phyloP scores from a whole-genome alignment of 2,113 vertebrate species.

The Centropus unirufus region DNA sequence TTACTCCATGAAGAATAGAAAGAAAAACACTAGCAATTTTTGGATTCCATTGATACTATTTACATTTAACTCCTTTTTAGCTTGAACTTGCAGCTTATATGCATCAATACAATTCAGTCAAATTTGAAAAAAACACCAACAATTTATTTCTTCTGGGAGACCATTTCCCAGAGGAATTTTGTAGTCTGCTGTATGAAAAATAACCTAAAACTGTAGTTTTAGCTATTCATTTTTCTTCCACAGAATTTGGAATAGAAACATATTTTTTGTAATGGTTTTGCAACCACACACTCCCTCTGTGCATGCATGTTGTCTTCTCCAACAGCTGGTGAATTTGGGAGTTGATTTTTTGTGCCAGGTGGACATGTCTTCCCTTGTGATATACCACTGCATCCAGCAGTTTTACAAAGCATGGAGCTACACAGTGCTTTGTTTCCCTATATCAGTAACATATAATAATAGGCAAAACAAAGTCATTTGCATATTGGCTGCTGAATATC shows the following conservation, averaged over 20 bases:
- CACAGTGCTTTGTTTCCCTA: not conserved
- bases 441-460: no score
- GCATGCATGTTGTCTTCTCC: fast-evolving
- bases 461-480: not conserved
- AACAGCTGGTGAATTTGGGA: not conserved
- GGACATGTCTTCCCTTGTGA: not conserved
- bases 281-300: not conserved
- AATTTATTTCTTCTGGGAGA: not conserved
- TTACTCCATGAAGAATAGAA: not conserved
- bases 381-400: not conserved
- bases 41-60: not conserved
- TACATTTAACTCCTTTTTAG: not conserved
- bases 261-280: not conserved
- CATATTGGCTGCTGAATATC: not conserved
- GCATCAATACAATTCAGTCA: not conserved
- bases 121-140: not conserved
- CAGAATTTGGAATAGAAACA: not conserved
- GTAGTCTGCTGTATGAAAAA: not conserved
- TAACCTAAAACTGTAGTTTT: not conserved
- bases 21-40: not conserved
- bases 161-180: not conserved
- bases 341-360: not conserved
- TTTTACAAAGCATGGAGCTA: not conserved
- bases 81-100: not conserved
- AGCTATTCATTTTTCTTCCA: not conserved